phyloP scores from a whole-genome alignment of 2,888 invertebrate genomes.

The Drosophila siamana region DNA sequence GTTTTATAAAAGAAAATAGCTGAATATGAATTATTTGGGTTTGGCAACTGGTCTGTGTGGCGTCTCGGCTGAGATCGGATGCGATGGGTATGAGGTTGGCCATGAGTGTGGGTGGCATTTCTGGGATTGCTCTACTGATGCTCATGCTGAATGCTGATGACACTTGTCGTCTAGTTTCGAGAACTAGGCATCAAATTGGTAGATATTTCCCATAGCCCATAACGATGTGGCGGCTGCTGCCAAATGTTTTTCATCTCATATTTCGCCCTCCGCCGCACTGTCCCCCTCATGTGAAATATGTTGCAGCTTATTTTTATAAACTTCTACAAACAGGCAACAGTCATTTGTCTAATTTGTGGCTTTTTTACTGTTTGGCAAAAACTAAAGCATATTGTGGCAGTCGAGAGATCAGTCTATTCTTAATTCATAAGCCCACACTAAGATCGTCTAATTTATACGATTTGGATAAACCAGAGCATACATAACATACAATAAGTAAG shows the following conservation, averaged over 20 bases:
- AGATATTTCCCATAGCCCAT: slow-evolving; percentile 46
- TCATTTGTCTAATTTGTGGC: slow-evolving; percentile 76
- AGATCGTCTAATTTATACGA: slow-evolving; percentile 38
- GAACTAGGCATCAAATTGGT: slow-evolving; percentile 64
- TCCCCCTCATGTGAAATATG: slow-evolving; percentile 61
- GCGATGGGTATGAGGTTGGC: slow-evolving; percentile 8
- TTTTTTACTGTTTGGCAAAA: slow-evolving; percentile 23
- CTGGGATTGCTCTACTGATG: slow-evolving; percentile 45
- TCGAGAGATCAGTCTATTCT: slow-evolving; percentile 31
- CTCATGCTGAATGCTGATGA: slow-evolving; percentile 56
- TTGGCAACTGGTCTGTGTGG: slow-evolving; percentile 57
- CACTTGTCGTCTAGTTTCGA: slow-evolving; percentile 62
- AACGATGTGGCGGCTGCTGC: slow-evolving; percentile 50
- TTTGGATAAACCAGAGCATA: slow-evolving; percentile 13
- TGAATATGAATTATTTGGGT: slow-evolving; percentile 65
- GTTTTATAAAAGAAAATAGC: slow-evolving; percentile 54
- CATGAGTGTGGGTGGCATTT: slow-evolving; percentile 65
- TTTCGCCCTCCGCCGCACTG: neutral
- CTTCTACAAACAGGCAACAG: slow-evolving; percentile 66
- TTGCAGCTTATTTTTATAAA: slow-evolving; percentile 76
- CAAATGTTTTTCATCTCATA: slow-evolving; percentile 42
- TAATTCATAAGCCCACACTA: slow-evolving; percentile 36
- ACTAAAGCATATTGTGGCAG: slow-evolving; percentile 34
- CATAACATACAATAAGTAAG: slow-evolving; percentile 30
- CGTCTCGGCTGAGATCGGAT: slow-evolving; percentile 26